phyloP scores from a whole-genome alignment of 1,140 invertebrate species.

The Ooceraea biroi region DNA sequence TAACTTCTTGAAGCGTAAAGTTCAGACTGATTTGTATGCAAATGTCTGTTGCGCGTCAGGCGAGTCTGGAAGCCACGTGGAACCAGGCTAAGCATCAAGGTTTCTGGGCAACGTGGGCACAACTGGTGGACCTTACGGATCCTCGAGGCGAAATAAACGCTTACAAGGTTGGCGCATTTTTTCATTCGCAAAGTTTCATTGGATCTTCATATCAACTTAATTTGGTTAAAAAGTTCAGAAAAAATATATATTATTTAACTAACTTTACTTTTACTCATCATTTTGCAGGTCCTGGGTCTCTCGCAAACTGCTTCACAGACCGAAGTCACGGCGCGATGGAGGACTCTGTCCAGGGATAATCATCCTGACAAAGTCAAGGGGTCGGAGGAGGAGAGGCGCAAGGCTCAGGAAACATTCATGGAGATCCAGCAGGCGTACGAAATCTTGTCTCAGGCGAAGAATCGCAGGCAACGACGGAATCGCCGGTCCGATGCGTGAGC shows the following conservation, averaged over 20 bases:
- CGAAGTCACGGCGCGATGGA: constrained; percentile 94
- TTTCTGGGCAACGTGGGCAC: constrained; percentile 93
- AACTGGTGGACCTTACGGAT: constrained; percentile 94
- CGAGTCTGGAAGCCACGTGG: constrained; percentile 90
- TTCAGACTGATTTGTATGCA: background rate
- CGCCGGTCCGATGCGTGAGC: constrained; percentile 86
- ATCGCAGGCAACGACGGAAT: constrained; percentile 90
- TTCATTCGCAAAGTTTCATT: background rate
- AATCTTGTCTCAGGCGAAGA: constrained; percentile 94
- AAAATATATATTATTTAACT: background rate
- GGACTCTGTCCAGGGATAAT: constrained; percentile 93
- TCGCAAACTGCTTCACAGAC: constrained; percentile 92
- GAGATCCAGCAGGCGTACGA: constrained; percentile 97
- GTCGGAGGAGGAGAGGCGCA: constrained; percentile 86
- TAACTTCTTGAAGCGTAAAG: background rate
- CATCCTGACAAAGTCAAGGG: constrained; percentile 97
- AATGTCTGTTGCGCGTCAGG: constrained; percentile 75
- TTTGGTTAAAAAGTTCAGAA: background rate
- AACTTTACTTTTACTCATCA: background rate
- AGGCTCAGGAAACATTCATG: constrained; percentile 95
- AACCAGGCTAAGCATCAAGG: constrained; percentile 92
- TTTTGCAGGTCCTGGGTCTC: constrained; percentile 90
- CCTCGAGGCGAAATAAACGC: constrained; percentile 96
- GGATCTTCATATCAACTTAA: background rate
- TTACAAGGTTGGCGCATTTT: constrained; percentile 89